Conservation (phyloP, 2,888 invertebrate genomes). For the Tetragonisca angustula region DNA sequence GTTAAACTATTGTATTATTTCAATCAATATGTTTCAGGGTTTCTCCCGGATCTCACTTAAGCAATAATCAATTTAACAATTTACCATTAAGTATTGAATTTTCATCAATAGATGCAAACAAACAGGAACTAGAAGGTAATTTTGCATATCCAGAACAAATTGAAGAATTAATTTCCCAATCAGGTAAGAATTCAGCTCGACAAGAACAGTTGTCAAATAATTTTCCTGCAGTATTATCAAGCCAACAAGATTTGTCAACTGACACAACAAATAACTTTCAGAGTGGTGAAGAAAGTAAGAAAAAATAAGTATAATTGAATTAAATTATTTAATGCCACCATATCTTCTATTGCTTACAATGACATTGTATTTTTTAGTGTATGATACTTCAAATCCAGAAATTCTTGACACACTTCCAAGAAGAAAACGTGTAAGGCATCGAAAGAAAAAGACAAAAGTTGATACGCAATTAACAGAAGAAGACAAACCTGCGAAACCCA, state of each 20-base stretch:
- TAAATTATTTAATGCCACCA: conserved; percentile 40
- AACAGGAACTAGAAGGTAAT: not conserved
- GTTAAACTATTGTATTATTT: not conserved
- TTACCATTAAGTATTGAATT: not conserved
- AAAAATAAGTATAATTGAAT: conserved; percentile 50
- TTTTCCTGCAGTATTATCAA: not conserved
- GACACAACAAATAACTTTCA: not conserved
- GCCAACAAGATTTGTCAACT: not conserved
- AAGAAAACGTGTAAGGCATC: conserved; percentile 68
- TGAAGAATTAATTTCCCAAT: not conserved
- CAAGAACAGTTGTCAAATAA: conserved; percentile 28
- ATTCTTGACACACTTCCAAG: conserved; percentile 34
- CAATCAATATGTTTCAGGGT: conserved; percentile 66
- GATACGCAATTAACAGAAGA: no score
- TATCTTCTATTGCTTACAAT: not conserved
- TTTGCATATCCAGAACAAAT: not conserved
- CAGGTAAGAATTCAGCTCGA: not conserved
- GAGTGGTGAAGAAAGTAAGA: not conserved
- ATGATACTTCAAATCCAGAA: not conserved
- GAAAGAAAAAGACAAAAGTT: conserved; percentile 48
- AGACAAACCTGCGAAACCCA: no score
- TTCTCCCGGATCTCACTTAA: conserved; percentile 66
- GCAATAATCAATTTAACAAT: not conserved
- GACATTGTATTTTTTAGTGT: not conserved
- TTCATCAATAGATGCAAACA: not conserved